phyloP scores from a whole-genome alignment of 2,888 invertebrate genomes.

The Piscicola geometra region DNA sequence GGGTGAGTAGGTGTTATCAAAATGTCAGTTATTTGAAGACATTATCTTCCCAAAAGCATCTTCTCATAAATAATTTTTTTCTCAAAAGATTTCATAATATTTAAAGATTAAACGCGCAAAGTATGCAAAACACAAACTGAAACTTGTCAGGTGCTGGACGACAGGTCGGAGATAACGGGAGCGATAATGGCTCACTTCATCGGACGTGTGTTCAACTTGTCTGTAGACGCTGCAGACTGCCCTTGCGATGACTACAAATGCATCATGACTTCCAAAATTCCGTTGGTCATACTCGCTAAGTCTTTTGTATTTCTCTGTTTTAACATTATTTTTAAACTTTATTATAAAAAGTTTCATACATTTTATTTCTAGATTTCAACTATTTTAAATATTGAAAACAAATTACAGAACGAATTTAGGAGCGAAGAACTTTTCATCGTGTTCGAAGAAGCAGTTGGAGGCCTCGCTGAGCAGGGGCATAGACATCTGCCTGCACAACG shows the following conservation, averaged over 20 bases:
- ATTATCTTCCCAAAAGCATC: not conserved
- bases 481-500: conserved; percentile 27
- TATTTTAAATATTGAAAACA: too few species aligned
- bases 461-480: not conserved
- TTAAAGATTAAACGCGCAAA: too few species aligned
- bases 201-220: conserved; percentile 98
- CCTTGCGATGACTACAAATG: conserved; percentile 66
- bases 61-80: too few species aligned
- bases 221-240: conserved; percentile 82
- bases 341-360: too few species aligned
- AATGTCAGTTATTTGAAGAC: not conserved
- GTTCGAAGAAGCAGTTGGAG: conserved; percentile 2
- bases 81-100: too few species aligned
- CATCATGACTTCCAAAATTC: conserved; percentile 92
- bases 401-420: not conserved
- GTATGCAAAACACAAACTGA: too few species aligned
- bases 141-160: conserved; percentile 9
- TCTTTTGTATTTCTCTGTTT: too few species aligned
- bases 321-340: too few species aligned
- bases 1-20: not conserved
- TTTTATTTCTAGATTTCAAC: too few species aligned
- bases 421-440: conserved; percentile 10
- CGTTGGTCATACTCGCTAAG: conserved; percentile 62
- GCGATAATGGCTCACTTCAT: conserved; percentile 96
- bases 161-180: conserved; percentile 58